Conservation (phyloP, 2,113 vertebrate species). For the Oceanites oceanicus region DNA sequence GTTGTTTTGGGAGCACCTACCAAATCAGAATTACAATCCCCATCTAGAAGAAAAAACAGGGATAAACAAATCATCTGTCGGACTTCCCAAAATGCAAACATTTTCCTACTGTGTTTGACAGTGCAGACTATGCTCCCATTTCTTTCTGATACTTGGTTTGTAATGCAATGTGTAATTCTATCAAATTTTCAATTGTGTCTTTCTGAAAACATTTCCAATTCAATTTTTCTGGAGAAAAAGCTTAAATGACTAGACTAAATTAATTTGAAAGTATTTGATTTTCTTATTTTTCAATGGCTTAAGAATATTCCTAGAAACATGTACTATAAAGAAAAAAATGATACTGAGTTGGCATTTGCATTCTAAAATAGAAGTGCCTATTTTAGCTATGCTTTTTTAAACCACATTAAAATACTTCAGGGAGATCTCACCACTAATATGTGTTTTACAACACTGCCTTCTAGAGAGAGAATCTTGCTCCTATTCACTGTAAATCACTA, state of each 20-base stretch:
- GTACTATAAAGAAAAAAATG: neutral
- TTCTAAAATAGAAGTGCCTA: neutral
- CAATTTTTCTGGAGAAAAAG: neutral
- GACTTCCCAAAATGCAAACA: neutral
- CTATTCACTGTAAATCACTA: neutral
- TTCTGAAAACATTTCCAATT: neutral
- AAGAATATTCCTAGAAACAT: neutral
- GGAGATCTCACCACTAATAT: neutral
- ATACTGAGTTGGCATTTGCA: neutral
- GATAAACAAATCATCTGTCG: neutral
- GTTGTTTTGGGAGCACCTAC: neutral
- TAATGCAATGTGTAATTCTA: neutral
- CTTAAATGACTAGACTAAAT: neutral
- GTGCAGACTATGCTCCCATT: neutral
- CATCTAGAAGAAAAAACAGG: neutral
- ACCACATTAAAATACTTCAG: neutral
- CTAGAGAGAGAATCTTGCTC: constrained; percentile 41
- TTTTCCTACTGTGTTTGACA: neutral
- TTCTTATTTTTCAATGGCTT: neutral
- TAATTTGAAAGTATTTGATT: neutral
- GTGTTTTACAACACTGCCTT: constrained; percentile 59
- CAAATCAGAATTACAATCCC: neutral
- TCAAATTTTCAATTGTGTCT: neutral
- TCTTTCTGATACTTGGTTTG: neutral
- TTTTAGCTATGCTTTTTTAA: constrained; percentile 31